These are phyloP conservation scores for Prochilodus magdalenae DNA, from an alignment of 2,113 vertebrate genomes.

Conservation along the genomic window DNA sequence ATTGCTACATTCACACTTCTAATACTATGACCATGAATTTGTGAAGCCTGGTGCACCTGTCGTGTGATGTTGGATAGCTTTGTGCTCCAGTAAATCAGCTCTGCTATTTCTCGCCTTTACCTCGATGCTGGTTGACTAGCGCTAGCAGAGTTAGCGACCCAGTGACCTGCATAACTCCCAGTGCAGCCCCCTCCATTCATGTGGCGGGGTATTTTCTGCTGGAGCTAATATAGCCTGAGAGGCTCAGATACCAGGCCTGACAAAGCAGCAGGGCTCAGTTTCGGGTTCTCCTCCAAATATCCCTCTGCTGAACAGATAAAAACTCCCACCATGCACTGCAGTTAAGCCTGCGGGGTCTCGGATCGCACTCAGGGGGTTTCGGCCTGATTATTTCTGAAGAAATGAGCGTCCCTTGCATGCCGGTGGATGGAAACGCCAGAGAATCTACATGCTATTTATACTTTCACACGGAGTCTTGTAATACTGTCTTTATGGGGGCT, in stretches of 20 bases:
- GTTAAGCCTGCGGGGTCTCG: neutral
- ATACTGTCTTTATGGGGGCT: neutral
- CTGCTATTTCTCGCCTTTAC: neutral
- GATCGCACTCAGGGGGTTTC: neutral
- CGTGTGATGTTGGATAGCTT: neutral
- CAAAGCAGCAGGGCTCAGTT: neutral
- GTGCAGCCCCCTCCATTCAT: neutral
- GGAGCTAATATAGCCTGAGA: neutral
- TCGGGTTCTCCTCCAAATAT: neutral
- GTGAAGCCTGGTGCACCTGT: neutral
- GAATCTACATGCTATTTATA: slow-evolving; percentile 32
- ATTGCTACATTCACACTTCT: too few relatives aligned
- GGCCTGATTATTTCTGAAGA: neutral
- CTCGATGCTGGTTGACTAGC: neutral
- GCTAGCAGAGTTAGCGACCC: neutral
- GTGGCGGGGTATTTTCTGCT: neutral
- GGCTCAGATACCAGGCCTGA: neutral
- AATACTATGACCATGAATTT: too few relatives aligned
- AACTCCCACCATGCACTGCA: neutral
- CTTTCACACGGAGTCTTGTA: neutral
- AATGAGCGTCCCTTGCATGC: slow-evolving; percentile 17
- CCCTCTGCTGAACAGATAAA: neutral
- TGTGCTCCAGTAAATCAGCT: neutral
- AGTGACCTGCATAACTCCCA: slow-evolving; percentile 6
- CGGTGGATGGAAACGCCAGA: slow-evolving; percentile 32